A percentile compares a stretch with the other conserved stretches of the same genome.
Evolutionary conservation across 1,140 invertebrate genomes (phyloP).

Genomic region (Danaus melanippus): DNA sequence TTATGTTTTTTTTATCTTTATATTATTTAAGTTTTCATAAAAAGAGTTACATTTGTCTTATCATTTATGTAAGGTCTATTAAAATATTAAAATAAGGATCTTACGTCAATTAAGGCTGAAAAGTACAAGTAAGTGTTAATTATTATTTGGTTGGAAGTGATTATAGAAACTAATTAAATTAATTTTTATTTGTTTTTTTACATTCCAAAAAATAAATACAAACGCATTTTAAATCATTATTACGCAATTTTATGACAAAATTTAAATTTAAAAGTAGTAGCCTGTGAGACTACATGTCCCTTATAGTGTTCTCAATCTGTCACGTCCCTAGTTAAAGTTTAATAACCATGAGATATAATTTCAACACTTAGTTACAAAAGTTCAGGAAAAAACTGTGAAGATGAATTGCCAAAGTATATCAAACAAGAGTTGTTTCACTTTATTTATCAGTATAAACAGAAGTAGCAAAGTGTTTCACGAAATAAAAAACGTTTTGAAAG

Average conservation of each 20-base stretch:
- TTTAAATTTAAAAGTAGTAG: slow-evolving; percentile 21
- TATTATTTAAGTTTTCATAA: slow-evolving; percentile 23
- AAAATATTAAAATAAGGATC: too few relatives aligned
- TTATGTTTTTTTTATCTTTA: slow-evolving; percentile 23
- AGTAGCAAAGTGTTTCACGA: too few relatives aligned
- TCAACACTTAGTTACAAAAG: too few relatives aligned
- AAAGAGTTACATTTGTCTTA: slow-evolving; percentile 21
- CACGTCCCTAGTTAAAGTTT: background rate
- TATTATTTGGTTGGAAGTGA: slow-evolving; percentile 18
- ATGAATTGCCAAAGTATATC: too few relatives aligned
- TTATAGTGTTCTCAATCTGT: slow-evolving; percentile 18
- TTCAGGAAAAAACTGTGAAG: too few relatives aligned
- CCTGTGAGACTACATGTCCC: slow-evolving; percentile 17
- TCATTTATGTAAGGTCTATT: too few relatives aligned
- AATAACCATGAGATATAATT: too few relatives aligned
- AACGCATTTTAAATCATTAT: slow-evolving; percentile 18
- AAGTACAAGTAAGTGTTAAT: slow-evolving; percentile 15
- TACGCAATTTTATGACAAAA: slow-evolving; percentile 19
- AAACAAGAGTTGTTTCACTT: too few relatives aligned
- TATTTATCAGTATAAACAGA: too few relatives aligned
- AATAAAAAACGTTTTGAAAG: too few relatives aligned
- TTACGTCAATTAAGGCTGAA: too few relatives aligned
- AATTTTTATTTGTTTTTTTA: slow-evolving; percentile 24
- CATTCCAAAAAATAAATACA: slow-evolving; percentile 17
- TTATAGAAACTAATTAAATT: slow-evolving; percentile 21